Evolutionary conservation across 1,140 invertebrate species (phyloP), one percentile per base, ranked within the genome.

Genomic region (Drosophila takahashii): DNA sequence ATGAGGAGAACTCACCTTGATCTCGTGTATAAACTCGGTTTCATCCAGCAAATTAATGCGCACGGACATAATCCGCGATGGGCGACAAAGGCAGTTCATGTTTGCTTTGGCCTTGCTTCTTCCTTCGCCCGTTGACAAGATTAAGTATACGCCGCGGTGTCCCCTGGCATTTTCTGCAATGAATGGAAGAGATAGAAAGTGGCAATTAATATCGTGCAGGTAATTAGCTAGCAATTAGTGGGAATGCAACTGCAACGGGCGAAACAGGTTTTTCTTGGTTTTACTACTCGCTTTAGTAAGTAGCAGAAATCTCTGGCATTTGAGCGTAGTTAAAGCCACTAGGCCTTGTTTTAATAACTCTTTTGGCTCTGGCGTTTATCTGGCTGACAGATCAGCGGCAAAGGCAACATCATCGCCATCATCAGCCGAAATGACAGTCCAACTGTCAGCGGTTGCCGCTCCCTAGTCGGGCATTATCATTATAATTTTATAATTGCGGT

Each of bases 31-130:
- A 44, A 95, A 93, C 86, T 95, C 95, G 77, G 95, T 94, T 87
- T 95, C 95, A 86, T 95, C 94, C 78, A 95, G 93, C 67, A 95
- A 93, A 77, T 95, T 93, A 79, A 95, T 94, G 90, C 92, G 86
- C 65, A 92, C 92, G 83, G 92, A 86, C 81, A 92, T 92, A 58
- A 91, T 92, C 75, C 90, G 91, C 62, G 92, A 92, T 44, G 92
- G 91, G 76, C 92, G 83, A 77, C 92, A 92, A 32, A 92, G 84
- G 76, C 92, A 92, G 81, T 92, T 81, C 92, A 92, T 92, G 54
- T 81, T 92, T 57, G 51, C 13, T 32, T 45, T 32, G 15, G 53
- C 54, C 60, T 10, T 42, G 29, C 37, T 18, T 42, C 37, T 18
- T 42, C 60, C 22, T 22, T 53, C 47, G 15, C 39, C 51, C 41